phyloP scores from a whole-genome alignment of 2,113 vertebrate genomes.

The Podarcis cretensis region DNA sequence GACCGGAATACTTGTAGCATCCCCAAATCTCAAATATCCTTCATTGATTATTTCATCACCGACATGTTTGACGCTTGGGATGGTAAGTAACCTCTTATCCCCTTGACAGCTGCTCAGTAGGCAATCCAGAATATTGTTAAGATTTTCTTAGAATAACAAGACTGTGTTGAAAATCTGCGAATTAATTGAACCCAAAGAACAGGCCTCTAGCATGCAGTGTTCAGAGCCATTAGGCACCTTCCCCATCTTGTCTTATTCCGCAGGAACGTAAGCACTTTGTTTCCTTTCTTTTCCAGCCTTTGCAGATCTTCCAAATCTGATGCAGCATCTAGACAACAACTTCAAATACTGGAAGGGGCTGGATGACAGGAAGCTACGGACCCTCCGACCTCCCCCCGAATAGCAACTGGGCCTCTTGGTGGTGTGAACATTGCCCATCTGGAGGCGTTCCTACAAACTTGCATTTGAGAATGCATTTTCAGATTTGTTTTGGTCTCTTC shows the following conservation, averaged over 20 bases:
- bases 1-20: conserved; percentile 98
- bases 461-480: conserved; percentile 50
- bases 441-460: conserved; percentile 48
- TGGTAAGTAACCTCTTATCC: conserved; percentile 80
- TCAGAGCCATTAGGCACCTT: neutral
- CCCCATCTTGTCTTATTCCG: conserved; percentile 8
- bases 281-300: conserved; percentile 80
- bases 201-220: neutral
- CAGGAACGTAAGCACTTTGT: conserved; percentile 32
- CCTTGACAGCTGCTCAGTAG: no score
- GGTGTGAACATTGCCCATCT: conserved; percentile 31
- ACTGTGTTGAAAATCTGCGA: no score
- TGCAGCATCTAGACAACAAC: conserved; percentile 97
- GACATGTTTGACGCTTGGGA: conserved; percentile 99
- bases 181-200: no score
- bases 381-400: conserved; percentile 88
- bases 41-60: conserved; percentile 98
- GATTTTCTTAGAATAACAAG: no score
- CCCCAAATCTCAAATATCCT: conserved; percentile 97
- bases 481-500: conserved; percentile 66
- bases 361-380: conserved; percentile 88
- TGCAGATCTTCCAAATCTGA: conserved; percentile 93
- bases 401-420: conserved; percentile 58
- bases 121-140: no score
- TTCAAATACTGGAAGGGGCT: conserved; percentile 98